phyloP scores from a whole-genome alignment of 37 sponge, comb jelly and placozoan species.

The Oscarella lobularis region DNA sequence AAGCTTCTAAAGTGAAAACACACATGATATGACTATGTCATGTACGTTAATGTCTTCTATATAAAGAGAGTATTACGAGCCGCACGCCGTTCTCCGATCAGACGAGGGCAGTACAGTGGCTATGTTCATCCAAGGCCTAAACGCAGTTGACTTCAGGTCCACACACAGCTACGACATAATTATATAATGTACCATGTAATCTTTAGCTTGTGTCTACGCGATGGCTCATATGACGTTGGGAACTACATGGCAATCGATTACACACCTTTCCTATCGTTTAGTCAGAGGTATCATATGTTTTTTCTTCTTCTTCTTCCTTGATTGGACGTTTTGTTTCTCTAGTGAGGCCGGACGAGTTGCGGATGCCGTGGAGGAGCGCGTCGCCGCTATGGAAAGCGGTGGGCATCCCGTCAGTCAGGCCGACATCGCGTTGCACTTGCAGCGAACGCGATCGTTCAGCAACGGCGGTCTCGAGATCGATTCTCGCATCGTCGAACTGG shows the following conservation, averaged over 20 bases:
- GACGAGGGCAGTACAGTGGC: conserved; percentile 15
- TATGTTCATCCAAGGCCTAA: conserved; percentile 9
- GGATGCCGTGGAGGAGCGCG: background rate
- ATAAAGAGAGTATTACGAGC: conserved; percentile 1
- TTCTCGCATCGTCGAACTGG: background rate
- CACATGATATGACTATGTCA: background rate
- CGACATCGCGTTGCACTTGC: background rate
- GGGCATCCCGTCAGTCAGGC: background rate
- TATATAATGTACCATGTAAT: background rate
- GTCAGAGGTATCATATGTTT: conserved; percentile 5
- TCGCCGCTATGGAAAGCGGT: background rate
- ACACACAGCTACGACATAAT: too few species aligned
- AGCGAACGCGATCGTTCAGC: background rate
- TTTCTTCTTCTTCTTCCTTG: too few species aligned
- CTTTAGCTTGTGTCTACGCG: conserved; percentile 20
- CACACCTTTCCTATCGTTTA: conserved; percentile 14
- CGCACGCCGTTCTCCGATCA: background rate
- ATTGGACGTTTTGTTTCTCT: background rate
- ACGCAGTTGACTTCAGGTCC: conserved; percentile 17
- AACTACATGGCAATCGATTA: conserved; percentile 7
- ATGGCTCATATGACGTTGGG: conserved; percentile 1
- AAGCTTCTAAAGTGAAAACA: background rate
- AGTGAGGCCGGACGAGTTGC: background rate
- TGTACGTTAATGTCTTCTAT: background rate
- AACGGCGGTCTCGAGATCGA: background rate